These are phyloP conservation scores for Agelas oroides DNA, from an alignment of 37 sponge, comb jelly and placozoan genomes.

Conservation along the genomic window DNA sequence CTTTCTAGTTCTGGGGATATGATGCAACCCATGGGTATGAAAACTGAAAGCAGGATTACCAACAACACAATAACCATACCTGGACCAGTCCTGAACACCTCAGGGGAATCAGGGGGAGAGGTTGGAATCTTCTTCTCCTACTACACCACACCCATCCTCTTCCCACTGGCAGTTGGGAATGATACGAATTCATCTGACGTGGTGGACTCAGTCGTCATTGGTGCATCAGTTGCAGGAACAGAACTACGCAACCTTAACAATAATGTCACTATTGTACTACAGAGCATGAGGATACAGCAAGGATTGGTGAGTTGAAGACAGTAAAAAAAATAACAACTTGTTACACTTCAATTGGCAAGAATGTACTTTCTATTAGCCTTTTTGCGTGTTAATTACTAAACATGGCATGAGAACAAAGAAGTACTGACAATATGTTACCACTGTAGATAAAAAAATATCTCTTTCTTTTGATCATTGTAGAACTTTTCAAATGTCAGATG, in stretches of 20 bases:
- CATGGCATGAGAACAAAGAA: no score
- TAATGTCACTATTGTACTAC: constrained; percentile 32
- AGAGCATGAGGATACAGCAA: constrained; percentile 7
- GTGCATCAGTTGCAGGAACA: constrained; percentile 12
- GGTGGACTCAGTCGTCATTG: constrained; percentile 41
- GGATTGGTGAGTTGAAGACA: neutral
- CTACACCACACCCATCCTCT: constrained; percentile 35
- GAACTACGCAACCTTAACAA: constrained; percentile 4
- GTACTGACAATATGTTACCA: no score
- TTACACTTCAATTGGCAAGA: no score
- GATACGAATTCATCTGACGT: neutral
- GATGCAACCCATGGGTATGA: neutral
- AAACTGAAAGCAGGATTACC: neutral
- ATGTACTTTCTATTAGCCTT: no score
- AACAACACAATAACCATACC: constrained; percentile 39
- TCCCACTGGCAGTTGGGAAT: constrained; percentile 26
- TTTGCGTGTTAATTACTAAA: no score
- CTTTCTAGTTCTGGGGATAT: neutral
- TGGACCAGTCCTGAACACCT: neutral
- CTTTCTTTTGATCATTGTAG: neutral
- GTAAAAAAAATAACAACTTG: no score
- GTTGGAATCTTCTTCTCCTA: constrained; percentile 33
- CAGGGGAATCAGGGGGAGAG: neutral
- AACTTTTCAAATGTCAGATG: constrained; percentile 48
- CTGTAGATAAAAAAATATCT: no score